Conservation (phyloP, 2,888 invertebrate genomes). For the Caenorhabditis wallacei region DNA sequence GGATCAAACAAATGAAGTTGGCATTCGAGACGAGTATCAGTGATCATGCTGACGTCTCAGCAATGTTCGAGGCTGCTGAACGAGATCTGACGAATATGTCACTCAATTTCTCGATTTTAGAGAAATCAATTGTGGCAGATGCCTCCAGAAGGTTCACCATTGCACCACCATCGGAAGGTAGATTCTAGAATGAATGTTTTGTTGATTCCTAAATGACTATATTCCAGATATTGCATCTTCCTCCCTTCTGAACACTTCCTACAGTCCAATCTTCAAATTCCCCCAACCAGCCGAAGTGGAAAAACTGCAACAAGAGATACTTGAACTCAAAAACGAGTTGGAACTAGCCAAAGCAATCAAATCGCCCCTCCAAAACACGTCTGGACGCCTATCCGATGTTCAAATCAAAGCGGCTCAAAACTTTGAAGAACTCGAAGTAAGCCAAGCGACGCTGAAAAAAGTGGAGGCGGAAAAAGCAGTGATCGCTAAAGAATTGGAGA, state of each 20-base stretch:
- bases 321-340: conserved; percentile 29
- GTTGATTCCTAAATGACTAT: conserved; percentile 11
- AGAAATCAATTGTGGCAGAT: conserved; percentile 55
- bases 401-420: conserved; percentile 58
- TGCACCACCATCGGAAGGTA: conserved; percentile 50
- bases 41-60: conserved; percentile 48
- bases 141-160: conserved; percentile 52
- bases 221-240: conserved; percentile 34
- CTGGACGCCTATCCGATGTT: conserved; percentile 44
- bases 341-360: conserved; percentile 12
- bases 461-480: conserved; percentile 46
- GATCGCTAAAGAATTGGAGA: not conserved
- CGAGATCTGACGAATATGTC: conserved; percentile 58
- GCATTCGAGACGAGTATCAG: conserved; percentile 56
- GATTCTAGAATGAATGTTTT: not conserved
- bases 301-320: conserved; percentile 27
- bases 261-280: conserved; percentile 59
- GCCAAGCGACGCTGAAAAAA: conserved; percentile 55
- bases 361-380: conserved; percentile 33
- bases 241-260: conserved; percentile 46
- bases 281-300: conserved; percentile 7
- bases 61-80: conserved; percentile 50
- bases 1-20: conserved; percentile 58
- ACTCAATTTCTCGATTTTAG: conserved; percentile 59
- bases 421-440: conserved; percentile 64